A percentile compares a stretch with the other conserved stretches of the same genome.
phyloP scores from a whole-genome alignment of 2,113 vertebrate species.

The Pterocles gutturalis region DNA sequence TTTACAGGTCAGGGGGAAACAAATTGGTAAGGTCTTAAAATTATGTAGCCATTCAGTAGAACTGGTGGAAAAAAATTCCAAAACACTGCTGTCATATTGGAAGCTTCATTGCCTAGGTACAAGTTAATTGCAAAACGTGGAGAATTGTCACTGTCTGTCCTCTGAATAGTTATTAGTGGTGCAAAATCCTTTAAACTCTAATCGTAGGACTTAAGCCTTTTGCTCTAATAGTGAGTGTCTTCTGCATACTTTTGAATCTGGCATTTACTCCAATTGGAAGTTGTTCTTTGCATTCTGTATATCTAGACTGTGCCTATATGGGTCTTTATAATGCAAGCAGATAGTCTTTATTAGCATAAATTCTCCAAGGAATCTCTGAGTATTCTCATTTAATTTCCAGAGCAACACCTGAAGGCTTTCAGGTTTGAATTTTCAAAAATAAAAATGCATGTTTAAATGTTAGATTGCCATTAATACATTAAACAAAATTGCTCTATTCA shows the following conservation, averaged over 20 bases:
- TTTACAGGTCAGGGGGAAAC: neutral
- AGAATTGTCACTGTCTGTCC: neutral
- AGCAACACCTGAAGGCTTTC: constrained; percentile 5
- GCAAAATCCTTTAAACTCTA: neutral
- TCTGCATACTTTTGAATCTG: neutral
- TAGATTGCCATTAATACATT: neutral
- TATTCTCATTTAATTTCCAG: neutral
- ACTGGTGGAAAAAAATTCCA: neutral
- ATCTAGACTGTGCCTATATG: neutral
- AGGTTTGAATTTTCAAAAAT: constrained; percentile 9
- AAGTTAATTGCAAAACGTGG: neutral
- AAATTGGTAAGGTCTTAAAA: neutral
- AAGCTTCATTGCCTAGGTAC: neutral
- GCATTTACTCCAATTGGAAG: neutral
- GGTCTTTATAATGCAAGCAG: neutral
- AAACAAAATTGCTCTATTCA: neutral
- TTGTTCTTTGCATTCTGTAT: neutral
- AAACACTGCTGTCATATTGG: neutral
- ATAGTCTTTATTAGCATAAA: neutral
- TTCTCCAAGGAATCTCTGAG: neutral
- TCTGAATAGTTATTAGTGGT: neutral
- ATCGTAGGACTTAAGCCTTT: neutral
- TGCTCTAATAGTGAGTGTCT: neutral
- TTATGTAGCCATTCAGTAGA: neutral
- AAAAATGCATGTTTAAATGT: neutral